phyloP scores from a whole-genome alignment of 1,140 invertebrate species.

The Yoshiicerus persimilis region DNA sequence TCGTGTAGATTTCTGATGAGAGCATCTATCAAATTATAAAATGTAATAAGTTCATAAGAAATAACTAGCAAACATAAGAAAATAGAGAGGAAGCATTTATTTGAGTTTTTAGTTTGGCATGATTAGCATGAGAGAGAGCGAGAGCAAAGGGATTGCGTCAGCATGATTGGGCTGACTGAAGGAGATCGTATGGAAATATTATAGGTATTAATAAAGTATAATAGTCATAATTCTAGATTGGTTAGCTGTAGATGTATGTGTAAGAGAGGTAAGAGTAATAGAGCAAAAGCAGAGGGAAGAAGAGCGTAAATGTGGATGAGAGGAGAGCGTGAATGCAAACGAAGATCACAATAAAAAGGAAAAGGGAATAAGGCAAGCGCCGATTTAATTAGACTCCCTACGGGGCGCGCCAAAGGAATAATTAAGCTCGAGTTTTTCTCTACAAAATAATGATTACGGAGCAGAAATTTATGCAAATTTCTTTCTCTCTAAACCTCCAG shows the following conservation, averaged over 20 bases:
- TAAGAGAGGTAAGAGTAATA: neutral
- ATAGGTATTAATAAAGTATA: neutral
- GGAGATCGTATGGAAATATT: neutral
- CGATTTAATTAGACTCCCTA: slow-evolving; percentile 49
- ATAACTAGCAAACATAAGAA: neutral
- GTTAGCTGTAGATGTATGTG: neutral
- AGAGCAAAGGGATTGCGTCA: too few species aligned
- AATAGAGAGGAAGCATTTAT: neutral
- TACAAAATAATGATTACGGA: slow-evolving; percentile 48
- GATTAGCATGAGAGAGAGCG: neutral
- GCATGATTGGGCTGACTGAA: neutral
- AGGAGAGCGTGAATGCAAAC: neutral
- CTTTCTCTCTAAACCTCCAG: slow-evolving; percentile 41
- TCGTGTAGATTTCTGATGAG: neutral
- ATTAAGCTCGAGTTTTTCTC: slow-evolving; percentile 40
- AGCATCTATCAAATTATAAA: neutral
- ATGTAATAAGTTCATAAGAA: neutral
- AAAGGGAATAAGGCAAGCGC: slow-evolving; percentile 31
- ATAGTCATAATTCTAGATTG: neutral
- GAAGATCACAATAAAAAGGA: slow-evolving; percentile 12
- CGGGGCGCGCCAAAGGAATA: slow-evolving; percentile 47
- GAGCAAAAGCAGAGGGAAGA: slow-evolving; percentile 23
- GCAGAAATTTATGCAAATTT: slow-evolving; percentile 49
- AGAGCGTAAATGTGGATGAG: neutral
- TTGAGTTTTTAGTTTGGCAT: neutral